Base-by-base conservation (phyloP, 2,113 vertebrate species). In the Pterocles gutturalis region DNA sequence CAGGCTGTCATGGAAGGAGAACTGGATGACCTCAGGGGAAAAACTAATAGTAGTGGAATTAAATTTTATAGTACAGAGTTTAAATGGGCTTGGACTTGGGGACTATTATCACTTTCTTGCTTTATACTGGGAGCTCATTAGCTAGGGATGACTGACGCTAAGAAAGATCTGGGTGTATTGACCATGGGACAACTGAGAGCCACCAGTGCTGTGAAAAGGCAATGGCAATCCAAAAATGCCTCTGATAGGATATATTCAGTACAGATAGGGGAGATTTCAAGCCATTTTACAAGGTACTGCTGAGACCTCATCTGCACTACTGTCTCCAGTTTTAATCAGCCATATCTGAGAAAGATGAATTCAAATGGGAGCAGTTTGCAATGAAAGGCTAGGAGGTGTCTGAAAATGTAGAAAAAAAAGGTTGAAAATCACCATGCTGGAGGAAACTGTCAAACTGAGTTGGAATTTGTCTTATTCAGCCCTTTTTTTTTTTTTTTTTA, bases 321-420 rank as follows among this genome's bases (percentile, higher is more conserved):
- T 85, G 31, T 85, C 70, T 69, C 45, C 45, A 54, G 46, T 85
- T 95, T 91, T 91, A 87, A 96, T 91, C 91, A 94, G 78, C 70
- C 77, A 57, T 64, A 61, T 64, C 78, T 87, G 81, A 76, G 84
- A 82, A 93, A 82, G 70, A 76, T 65, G 13, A 87, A 94, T 87
- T 91, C 17, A 62, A 93, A 80, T 69, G 31, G 7, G 25, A 94
- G 20, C 31, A 73, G n/a, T 87, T 75, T 82, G 60, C 55, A 65
- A 5, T 49, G 54, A 83, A 93, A 87, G n/a, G 61, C 51, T 91
- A 69, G 25, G 20, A 91, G 24, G 58, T 71, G 3, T 38, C 75
- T 76, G 45, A 69, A 96, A 96, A 85, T 22, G 28, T 17, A 75
- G 60, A 8, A 5, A 16, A 55, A 95, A 92, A 72, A 67, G 9